These are phyloP conservation scores for Carposina sasakii DNA, from an alignment of 1,140 invertebrate species.

Conservation along the genomic window DNA sequence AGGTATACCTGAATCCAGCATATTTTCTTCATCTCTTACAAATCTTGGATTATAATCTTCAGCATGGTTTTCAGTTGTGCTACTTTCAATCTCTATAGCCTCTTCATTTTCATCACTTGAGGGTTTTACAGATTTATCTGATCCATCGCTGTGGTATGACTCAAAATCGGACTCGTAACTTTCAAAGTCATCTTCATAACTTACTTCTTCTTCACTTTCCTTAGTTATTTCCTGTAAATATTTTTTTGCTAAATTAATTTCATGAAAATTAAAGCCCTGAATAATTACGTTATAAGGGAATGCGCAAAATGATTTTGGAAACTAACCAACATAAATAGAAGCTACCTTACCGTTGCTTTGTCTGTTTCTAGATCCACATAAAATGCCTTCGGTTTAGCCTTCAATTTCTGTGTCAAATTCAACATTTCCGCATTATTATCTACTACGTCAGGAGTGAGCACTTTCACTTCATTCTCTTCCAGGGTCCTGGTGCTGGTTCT, in stretches of 20 bases:
- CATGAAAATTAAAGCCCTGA: slow-evolving; percentile 6
- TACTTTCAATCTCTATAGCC: slow-evolving; percentile 10
- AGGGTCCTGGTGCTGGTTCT: slow-evolving; percentile 61
- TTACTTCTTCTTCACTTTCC: slow-evolving; percentile 47
- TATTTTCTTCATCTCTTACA: slow-evolving; percentile 74
- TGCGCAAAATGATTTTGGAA: not conserved
- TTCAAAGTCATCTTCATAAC: slow-evolving; percentile 76
- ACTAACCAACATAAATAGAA: not conserved
- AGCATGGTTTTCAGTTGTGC: slow-evolving; percentile 39
- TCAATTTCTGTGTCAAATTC: slow-evolving; percentile 41
- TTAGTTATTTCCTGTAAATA: slow-evolving; percentile 27
- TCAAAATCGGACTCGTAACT: slow-evolving; percentile 76
- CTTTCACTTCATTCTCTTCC: slow-evolving; percentile 57
- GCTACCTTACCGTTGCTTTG: slow-evolving; percentile 22
- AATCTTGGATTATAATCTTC: no score
- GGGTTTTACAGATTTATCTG: not conserved
- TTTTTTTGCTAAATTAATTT: not conserved
- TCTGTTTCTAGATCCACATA: slow-evolving; percentile 48
- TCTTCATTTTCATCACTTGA: slow-evolving; percentile 3
- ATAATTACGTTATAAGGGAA: no score
- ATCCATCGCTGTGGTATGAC: slow-evolving; percentile 48
- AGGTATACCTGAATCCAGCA: slow-evolving; percentile 80
- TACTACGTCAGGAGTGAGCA: slow-evolving; percentile 43
- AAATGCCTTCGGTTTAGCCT: slow-evolving; percentile 58
- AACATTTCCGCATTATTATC: slow-evolving; percentile 52